Conservation (phyloP, 2,113 vertebrate genomes). For the Cebus imitator region DNA sequence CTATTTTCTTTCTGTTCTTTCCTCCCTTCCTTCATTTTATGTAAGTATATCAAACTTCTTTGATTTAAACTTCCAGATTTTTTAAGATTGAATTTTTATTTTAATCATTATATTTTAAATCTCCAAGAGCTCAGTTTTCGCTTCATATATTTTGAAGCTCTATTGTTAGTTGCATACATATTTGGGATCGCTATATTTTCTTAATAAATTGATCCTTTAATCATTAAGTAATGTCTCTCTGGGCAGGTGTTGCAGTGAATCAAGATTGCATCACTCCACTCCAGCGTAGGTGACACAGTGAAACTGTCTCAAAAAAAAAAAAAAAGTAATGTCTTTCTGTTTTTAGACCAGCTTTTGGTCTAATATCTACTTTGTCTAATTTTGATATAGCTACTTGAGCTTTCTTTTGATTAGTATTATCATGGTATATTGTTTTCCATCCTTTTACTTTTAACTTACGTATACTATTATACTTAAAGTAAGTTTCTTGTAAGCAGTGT, state of each 20-base stretch:
- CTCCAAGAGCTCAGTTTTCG: not conserved
- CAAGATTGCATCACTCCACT: no score
- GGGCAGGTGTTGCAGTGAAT: no score
- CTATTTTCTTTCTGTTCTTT: not conserved
- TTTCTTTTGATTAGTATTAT: not conserved
- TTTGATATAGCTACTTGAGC: not conserved
- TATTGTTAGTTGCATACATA: not conserved
- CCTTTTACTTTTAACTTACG: not conserved
- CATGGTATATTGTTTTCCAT: not conserved
- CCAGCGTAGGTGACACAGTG: no score
- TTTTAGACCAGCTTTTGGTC: not conserved
- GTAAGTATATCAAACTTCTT: not conserved
- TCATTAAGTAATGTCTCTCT: not conserved
- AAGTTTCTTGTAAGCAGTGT: not conserved
- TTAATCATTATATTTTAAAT: not conserved
- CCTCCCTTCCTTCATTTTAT: not conserved
- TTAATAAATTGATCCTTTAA: not conserved
- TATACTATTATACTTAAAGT: not conserved
- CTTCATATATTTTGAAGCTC: not conserved
- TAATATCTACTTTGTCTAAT: not conserved
- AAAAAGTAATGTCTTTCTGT: not conserved
- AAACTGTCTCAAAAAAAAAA: no score
- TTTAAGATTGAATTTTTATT: not conserved
- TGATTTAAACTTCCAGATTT: not conserved
- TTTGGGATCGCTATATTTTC: constrained; percentile 17